Evolutionary conservation across 2,888 invertebrate species (phyloP), one percentile per base, ranked within the genome.

Genomic region (Toxonevra muliebris): DNA sequence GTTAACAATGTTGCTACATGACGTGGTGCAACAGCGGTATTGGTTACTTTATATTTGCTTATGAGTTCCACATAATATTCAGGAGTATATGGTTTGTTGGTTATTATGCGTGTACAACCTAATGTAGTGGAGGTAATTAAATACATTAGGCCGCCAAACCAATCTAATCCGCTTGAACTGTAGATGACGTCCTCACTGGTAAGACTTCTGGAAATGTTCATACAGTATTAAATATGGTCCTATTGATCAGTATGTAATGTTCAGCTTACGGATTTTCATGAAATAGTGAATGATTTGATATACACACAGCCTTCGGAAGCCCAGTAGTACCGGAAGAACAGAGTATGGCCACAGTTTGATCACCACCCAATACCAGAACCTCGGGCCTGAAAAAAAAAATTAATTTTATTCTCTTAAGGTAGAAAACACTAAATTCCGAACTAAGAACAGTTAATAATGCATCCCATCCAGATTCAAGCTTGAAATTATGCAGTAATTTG

Each of bases 71-170:
- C 68, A 17, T 77, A 73, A 45, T 75, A 57, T 9, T 78, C 76
- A 0, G 77, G 69, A 2, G 73, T 52, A 57, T 78, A 79, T 5
- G 76, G 76, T 11, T 75, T 66, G 41, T 66, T 70, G n/a, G 75
- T 76, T 12, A 82, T 73, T 42, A 82, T 75, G 13, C 81, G 75
- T 41, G 73, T 77, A 54, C 73, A 70, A 1, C 78, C 75, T 30
- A 60, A 66, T 0, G 75, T 65, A 2, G 69, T 70, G 50, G 73
- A 69, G 5, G 73, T 61, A 15, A 76, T 65, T 10, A 73, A 69
- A 7, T 68, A 72, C 55, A 65, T 68, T 45, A 76, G 53, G 0
- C 81, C 81, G 1, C 75, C 69, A 4, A 78, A 50, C 80, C 80
- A 80, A 61, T 81, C 80, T 48, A 80, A 42, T 0, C 74, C 69